Base-by-base conservation (phyloP, 1,140 invertebrate genomes). In the Halotydeus destructor region DNA sequence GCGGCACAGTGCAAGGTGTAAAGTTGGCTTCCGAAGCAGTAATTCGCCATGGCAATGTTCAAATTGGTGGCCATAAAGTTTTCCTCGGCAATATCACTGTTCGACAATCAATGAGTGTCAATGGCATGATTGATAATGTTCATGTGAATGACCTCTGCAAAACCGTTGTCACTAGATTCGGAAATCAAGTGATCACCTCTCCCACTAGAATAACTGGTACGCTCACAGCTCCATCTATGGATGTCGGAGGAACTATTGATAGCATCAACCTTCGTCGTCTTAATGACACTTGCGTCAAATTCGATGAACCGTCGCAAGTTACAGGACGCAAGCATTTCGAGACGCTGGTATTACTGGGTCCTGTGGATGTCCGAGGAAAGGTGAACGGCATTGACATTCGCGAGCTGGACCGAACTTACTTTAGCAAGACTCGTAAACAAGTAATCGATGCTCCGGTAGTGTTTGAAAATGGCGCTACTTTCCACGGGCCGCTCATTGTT, bases 21-120 rank as follows among this genome's bases (percentile, higher is more conserved):
- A 46, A 50, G 32, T 22, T 50, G n/a, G 42, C 41, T 1, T 34
- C 39, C 27, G 45, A 50, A 19, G 49, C 40, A 18, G 34, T 50
- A 25, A n/a, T 26, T 6, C 40, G 16, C 22, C 32, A 39, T 24
- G 39, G 43, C 1, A 25, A 46, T 12, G 32, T 41, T 40, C 11
- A 26, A 28, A 27, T 50, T 8, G 43, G 32, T n/a, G 45, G 48
- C 4, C 33, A 14, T 6, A 46, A 47, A 25, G 42, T 27, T 18
- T 47, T 50, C 19, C 21, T n/a, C 2, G 8, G 42, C 3, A 43
- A 39, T 27, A 28, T 50, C 12, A n/a, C 19, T 8, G 19, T 47
- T 25, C 11, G 37, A 11, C 38, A 38, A 1, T 28, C 46, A 27
- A 11, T 41, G 11, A 26, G 24, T n/a, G 39, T 47, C 24, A 38